These are phyloP conservation scores for Plemyria rubiginata DNA, from an alignment of 2,888 invertebrate genomes.

Conservation along the genomic window DNA sequence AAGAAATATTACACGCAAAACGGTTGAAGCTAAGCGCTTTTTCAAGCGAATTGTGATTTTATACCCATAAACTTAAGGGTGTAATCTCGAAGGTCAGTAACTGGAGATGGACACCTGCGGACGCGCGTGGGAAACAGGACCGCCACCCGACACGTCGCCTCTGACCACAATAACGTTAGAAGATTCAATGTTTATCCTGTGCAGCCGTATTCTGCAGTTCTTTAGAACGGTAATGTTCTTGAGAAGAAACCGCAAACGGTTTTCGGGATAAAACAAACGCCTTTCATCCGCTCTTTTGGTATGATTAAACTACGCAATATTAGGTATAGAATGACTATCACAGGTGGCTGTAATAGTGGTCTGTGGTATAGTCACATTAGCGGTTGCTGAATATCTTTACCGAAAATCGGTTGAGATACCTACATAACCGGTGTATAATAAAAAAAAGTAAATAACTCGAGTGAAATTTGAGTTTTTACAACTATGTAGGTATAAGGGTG, in stretches of 20 bases:
- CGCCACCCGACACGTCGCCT: constrained; percentile 17
- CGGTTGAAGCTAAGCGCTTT: neutral
- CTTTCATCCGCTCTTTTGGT: too few relatives aligned
- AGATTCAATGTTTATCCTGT: constrained; percentile 10
- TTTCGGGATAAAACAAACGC: neutral
- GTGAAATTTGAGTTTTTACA: too few relatives aligned
- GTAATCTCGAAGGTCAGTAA: constrained; percentile 9
- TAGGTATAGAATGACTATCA: too few relatives aligned
- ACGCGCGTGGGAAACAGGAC: constrained; percentile 24
- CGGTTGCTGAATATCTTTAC: too few relatives aligned
- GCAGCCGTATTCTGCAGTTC: neutral
- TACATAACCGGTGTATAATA: too few relatives aligned
- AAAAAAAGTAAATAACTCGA: too few relatives aligned
- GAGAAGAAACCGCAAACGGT: neutral
- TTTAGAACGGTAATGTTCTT: too few relatives aligned
- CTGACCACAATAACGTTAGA: constrained; percentile 3
- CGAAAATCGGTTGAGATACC: too few relatives aligned
- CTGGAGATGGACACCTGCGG: constrained; percentile 25
- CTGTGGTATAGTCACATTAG: too few relatives aligned
- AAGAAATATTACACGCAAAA: constrained; percentile 4
- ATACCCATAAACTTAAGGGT: constrained; percentile 3
- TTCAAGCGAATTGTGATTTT: constrained; percentile 7
- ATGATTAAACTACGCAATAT: too few relatives aligned
- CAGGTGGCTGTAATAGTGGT: too few relatives aligned
- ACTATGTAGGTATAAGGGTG: too few relatives aligned